Base-by-base conservation (phyloP, 2,797 vertebrate species). In the Poecilia wingei region DNA sequence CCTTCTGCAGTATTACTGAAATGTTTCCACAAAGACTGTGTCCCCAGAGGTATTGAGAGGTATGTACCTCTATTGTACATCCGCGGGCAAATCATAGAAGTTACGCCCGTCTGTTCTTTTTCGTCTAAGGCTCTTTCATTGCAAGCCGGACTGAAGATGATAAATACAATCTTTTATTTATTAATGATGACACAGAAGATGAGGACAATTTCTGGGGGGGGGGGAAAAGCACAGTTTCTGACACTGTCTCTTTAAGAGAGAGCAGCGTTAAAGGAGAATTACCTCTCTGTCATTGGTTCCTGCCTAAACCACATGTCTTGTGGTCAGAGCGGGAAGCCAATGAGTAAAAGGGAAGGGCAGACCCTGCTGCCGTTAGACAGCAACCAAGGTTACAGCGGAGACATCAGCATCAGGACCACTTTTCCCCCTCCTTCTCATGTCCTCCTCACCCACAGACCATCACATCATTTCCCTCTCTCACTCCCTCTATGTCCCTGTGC, bases 381-480 rank as follows among this genome's bases (percentile, higher is more conserved):
- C 96, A 96, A 96, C 95, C 95, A 95, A 96, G 95, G 95, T 96
- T 96, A 95, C 87, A 95, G 95, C 91, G 92, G 90, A 95, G 92
- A 94, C 93, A 95, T 93, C 94, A 94, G 95, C 95, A 96, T 95
- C 95, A 94, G 94, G 92, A 93, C 93, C 94, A 36, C 36, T 79
- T 41, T 78, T 79, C 88, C 86, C 85, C 91, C 85, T 59, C 83
- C 79, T 84, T 79, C 79, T 55, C 75, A 66, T 86, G 74, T 91
- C 89, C 87, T 90, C 84, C 80, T 85, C 84, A 85, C 83, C 84
- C 86, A 92, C 86, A 90, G 82, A 89, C 83, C 31, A 0, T 87
- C 85, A 74, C 53, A 85, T 85, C 66, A 72, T 72, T 70, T 76
- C 66, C 53, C 59, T 78, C 33, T 59, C 75, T 76, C 74, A 28